These are phyloP conservation scores for Hemibagrus guttatus DNA, from an alignment of 2,797 vertebrate genomes.

Conservation along the genomic window DNA sequence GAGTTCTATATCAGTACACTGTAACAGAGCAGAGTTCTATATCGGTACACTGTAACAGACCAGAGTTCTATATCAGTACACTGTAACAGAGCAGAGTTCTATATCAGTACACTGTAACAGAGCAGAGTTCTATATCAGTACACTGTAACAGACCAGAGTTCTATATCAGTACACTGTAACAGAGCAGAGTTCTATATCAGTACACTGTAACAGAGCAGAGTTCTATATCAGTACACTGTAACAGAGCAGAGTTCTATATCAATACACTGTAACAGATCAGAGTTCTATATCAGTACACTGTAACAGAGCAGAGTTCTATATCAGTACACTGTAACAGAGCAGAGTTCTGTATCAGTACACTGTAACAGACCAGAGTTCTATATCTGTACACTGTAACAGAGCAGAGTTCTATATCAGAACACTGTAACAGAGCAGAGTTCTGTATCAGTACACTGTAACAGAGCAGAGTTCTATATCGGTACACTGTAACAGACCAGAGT, in stretches of 20 bases:
- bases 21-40: no score
- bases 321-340: neutral
- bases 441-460: neutral
- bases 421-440: neutral
- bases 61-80: no score
- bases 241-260: no score
- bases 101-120: neutral
- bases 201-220: no score
- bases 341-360: neutral
- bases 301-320: neutral
- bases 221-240: no score
- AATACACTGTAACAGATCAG: no score
- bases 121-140: neutral
- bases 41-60: no score
- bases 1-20: no score
- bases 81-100: no score
- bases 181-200: no score
- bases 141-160: neutral
- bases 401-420: neutral
- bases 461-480: neutral
- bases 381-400: neutral
- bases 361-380: neutral
- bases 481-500: neutral
- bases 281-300: no score
- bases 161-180: neutral